phyloP scores from a whole-genome alignment of 2,888 invertebrate species.

The Rotaria sp. region DNA sequence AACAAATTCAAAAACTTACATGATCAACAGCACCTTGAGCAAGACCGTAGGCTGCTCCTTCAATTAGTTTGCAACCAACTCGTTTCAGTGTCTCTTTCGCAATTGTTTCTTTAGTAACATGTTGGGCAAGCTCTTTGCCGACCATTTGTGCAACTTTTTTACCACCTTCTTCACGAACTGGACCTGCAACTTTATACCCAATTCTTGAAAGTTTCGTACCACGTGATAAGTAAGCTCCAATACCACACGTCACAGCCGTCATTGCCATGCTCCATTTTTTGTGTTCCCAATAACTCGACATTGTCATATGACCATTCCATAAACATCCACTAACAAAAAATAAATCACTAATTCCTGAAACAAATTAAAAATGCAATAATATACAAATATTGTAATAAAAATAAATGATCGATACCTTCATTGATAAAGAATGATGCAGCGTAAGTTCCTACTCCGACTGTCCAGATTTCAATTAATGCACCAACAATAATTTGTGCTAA shows the following conservation, averaged over 20 bases:
- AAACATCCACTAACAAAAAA: neutral
- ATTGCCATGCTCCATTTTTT: slow-evolving; percentile 5
- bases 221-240: neutral
- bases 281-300: neutral
- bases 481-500: neutral
- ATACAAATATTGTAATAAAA: too few relatives aligned
- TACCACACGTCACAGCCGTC: neutral
- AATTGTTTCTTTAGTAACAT: neutral
- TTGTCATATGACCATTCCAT: neutral
- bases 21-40: neutral
- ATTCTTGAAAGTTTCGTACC: neutral
- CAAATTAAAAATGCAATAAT: neutral
- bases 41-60: neutral
- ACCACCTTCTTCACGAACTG: neutral
- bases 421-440: neutral
- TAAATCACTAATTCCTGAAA: neutral
- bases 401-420: neutral
- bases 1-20: neutral
- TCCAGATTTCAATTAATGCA: neutral
- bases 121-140: neutral
- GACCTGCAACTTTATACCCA: neutral
- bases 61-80: neutral
- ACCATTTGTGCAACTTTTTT: neutral
- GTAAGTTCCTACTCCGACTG: neutral
- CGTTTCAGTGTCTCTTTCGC: neutral